Base-by-base conservation (phyloP, 2,113 vertebrate genomes). In the Lepus americanus region DNA sequence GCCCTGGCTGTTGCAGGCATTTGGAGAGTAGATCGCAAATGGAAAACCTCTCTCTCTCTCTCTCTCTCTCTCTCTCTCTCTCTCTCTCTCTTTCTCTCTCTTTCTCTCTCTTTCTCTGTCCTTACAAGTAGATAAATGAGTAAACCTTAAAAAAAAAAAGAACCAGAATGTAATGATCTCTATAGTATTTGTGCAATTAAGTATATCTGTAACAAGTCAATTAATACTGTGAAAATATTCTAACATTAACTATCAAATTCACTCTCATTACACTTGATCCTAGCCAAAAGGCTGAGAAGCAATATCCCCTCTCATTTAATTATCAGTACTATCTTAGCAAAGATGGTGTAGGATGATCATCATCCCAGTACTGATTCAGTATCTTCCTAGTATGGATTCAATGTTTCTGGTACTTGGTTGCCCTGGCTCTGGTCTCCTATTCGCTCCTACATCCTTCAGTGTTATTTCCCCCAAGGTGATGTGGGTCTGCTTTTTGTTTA, bases 161-260 rank as follows among this genome's bases (percentile, higher is more conserved):
- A 39, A 39, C 5, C 39, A 39, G 39, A 39, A 39, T 39, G 5
- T 39, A 93, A 67, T 77, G 55, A 93, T 14, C 66, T 36, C 9
- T 66, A 19, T 36, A 22, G 22, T 49, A 74, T 63, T 53, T 51
- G 31, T 9, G 20, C 11, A 53, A 0, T 74, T 96, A 92, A 70
- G 61, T 94, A 55, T 55, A 87, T 67, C 63, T 69, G 5, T 87
- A 94, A 14, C n/a, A 72, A 59, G n/a, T 14, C 29, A 91, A 36
- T 55, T 67, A 44, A 82, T 23, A 61, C 36, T 78, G 33, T 72
- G 16, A 11, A 78, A 92, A 66, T 81, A 55, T 92, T 80, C 49
- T 87, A 72, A 76, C 61, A 13, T 63, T 90, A 82, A 63, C 49
- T 27, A 25, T 39, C 39, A 39, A 39, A 39, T 6, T 39, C 39